Evolutionary conservation across 2,888 invertebrate genomes (phyloP).

Genomic region (Pseudanteris insignis): DNA sequence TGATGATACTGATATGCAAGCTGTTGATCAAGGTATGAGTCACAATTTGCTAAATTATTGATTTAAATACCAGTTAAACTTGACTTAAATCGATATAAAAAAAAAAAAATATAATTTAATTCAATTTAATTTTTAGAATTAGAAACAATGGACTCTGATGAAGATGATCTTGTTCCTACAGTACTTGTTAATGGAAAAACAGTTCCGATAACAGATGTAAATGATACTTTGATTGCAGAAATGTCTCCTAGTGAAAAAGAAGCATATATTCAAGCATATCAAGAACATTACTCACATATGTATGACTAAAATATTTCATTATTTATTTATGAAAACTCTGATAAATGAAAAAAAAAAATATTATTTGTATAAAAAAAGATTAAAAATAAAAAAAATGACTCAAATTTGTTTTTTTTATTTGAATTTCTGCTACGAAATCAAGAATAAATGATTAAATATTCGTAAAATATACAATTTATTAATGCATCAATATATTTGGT

Average conservation of each 20-base stretch:
- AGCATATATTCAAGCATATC: constrained; percentile 91
- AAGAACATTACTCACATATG: constrained; percentile 92
- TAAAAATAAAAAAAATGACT: not conserved
- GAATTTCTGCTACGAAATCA: too few species aligned
- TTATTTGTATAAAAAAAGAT: constrained; percentile 25
- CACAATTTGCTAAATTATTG: too few species aligned
- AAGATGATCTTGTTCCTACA: constrained; percentile 81
- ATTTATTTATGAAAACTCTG: constrained; percentile 5
- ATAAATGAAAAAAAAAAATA: constrained; percentile 19
- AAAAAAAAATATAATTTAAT: constrained; percentile 21
- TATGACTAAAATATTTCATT: constrained; percentile 71
- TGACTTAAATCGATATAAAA: not conserved
- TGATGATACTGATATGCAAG: constrained; percentile 76
- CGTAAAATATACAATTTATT: too few species aligned
- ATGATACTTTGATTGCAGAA: constrained; percentile 84
- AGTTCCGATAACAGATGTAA: constrained; percentile 84
- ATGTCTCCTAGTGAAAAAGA: constrained; percentile 95
- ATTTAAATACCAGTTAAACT: constrained; percentile 3
- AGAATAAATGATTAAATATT: too few species aligned
- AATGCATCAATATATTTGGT: too few species aligned
- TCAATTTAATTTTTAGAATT: constrained; percentile 67
- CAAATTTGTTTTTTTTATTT: not conserved
- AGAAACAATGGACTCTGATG: constrained; percentile 80
- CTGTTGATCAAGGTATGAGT: constrained; percentile 71
- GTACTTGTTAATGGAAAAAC: constrained; percentile 83